Evolutionary conservation across 1,140 invertebrate genomes (phyloP), one percentile per base, ranked within the genome.

Genomic region (Monomorium pharaonis): DNA sequence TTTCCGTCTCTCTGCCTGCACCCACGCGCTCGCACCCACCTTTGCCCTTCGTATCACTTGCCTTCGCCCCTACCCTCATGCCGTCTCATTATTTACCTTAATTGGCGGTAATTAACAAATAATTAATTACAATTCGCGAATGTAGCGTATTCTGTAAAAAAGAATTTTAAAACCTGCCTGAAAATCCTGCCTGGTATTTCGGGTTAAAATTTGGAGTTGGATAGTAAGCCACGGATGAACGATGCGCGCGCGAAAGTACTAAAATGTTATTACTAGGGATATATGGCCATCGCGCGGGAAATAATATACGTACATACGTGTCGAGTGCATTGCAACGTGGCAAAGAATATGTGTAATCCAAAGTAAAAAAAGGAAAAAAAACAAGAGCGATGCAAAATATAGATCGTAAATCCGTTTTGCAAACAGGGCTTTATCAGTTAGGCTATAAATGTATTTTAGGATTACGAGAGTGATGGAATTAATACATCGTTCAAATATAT

Each of bases 21-120:
- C 75, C 4, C 62, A 42, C 58, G 42, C 49, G 18, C 42, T 56
- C 42, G 44, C 49, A 37, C 24, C 47, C n/a, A 72, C 78, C 67
- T 56, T 80, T 80, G 27, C 56, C 80, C 88, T 74, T 86, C 80
- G 49, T 78, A 78, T 86, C 85, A 81, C 83, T 76, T 67, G 27
- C 74, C 75, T 80, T 76, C 51, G 7, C 37, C 58, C 62, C 72
- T 85, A 70, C 60, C 65, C 47, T 72, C 47, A 62, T 74, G 76
- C 76, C 60, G 78, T 89, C 91, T 92, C 92, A 93, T 94, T 93
- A 94, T 93, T 94, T 93, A 91, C 86, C 85, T 91, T 92, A 94
- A 93, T 94, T 94, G 91, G 87, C 81, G 76, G 88, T 91, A 92
- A 93, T 94, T 94, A 94, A 87, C 89, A 90, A 88, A 91, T 92